These are phyloP conservation scores for Brachyrhaphis roseni DNA, from an alignment of 2,797 vertebrate species.

Conservation along the genomic window DNA sequence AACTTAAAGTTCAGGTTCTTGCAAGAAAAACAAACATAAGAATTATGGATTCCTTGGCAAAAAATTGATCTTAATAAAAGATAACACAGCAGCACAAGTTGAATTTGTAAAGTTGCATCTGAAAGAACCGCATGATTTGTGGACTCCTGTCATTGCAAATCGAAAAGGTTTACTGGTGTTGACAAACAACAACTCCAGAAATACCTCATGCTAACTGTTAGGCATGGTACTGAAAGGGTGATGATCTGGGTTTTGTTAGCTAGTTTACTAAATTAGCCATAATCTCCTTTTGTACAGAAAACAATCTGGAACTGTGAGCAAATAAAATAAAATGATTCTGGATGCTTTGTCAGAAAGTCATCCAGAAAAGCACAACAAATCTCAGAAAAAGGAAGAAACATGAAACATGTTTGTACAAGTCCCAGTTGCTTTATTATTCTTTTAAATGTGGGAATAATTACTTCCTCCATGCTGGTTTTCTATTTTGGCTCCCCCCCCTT, in stretches of 20 bases:
- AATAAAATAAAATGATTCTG: neutral
- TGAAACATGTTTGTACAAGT: neutral
- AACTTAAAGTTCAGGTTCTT: neutral
- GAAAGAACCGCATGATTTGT: neutral
- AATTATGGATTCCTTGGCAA: neutral
- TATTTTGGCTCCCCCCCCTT: neutral
- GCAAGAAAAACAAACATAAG: neutral
- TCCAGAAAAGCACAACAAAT: neutral
- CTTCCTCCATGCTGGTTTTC: neutral
- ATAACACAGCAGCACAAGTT: neutral
- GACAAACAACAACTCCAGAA: neutral
- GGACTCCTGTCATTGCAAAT: neutral
- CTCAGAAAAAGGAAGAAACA: neutral
- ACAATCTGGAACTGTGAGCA: neutral
- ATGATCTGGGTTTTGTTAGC: neutral
- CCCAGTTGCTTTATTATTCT: neutral
- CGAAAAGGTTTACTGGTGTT: neutral
- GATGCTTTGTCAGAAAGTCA: neutral
- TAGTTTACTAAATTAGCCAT: neutral
- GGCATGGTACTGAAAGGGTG: neutral
- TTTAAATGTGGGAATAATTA: neutral
- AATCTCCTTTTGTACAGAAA: neutral
- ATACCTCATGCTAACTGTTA: neutral
- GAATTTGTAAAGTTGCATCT: neutral
- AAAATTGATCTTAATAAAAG: neutral